Percentiles rank a stretch among this genome's conserved stretches.
Evolutionary conservation across 2,888 invertebrate genomes (phyloP).

Genomic region (Barypeithes pellucidus): DNA sequence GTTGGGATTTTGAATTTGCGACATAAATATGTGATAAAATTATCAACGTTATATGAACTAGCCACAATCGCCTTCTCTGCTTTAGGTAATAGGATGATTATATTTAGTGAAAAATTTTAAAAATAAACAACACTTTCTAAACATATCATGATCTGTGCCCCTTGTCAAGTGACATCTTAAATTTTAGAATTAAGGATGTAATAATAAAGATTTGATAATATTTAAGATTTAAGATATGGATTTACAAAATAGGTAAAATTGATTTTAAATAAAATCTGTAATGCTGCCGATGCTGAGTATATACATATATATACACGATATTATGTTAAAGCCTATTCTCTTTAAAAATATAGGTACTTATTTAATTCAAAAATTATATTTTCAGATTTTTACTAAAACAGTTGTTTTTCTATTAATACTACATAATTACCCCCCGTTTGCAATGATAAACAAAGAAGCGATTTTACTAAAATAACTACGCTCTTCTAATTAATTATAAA

Average conservation of each 20-base stretch:
- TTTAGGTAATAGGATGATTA: constrained; percentile 72
- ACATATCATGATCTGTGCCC: constrained; percentile 88
- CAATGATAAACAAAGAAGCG: no score
- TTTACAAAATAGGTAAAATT: constrained; percentile 65
- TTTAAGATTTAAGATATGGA: constrained; percentile 69
- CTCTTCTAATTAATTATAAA: no score
- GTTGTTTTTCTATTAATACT: no score
- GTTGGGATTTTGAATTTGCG: constrained; percentile 36
- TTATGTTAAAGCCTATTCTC: constrained; percentile 11
- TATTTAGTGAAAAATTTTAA: constrained; percentile 58
- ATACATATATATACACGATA: constrained; percentile 52
- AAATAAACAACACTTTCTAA: constrained; percentile 83
- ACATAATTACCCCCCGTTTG: no score
- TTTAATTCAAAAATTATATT: no score
- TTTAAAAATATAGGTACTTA: background rate
- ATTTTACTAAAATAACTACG: no score
- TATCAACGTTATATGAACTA: constrained; percentile 70
- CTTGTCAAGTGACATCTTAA: constrained; percentile 78
- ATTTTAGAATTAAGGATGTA: constrained; percentile 69
- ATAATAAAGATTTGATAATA: constrained; percentile 71
- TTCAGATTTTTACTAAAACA: no score
- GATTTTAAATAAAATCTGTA: constrained; percentile 54
- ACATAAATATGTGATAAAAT: constrained; percentile 68
- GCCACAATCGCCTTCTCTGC: constrained; percentile 74
- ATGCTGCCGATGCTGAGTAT: constrained; percentile 52